Evolutionary conservation across 2,113 vertebrate species (phyloP).

Genomic region (Delphinus delphis): DNA sequence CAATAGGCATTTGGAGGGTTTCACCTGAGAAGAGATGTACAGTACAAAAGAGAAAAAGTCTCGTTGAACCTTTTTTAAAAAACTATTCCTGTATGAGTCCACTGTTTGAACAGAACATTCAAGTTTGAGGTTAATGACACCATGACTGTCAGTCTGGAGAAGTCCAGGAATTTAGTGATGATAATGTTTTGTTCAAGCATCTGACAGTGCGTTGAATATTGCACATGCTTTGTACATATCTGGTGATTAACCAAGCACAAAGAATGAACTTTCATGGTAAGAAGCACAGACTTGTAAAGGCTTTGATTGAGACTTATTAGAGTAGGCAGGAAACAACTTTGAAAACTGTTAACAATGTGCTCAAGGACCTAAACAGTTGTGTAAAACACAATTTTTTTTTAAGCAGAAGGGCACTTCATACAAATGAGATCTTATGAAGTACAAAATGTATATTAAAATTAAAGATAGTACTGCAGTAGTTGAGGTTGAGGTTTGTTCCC

Average conservation of each 20-base stretch:
- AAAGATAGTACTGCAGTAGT: background rate
- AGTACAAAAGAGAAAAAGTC: background rate
- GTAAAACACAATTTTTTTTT: background rate
- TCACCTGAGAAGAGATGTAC: background rate
- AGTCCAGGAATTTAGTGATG: background rate
- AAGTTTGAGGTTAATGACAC: background rate
- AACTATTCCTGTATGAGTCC: background rate
- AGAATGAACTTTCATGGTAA: background rate
- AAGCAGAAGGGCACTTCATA: background rate
- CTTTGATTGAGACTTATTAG: background rate
- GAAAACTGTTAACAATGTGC: background rate
- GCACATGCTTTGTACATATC: background rate
- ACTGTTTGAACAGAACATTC: background rate
- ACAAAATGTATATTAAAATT: background rate
- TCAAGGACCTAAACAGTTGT: too few species aligned
- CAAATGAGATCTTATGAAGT: background rate
- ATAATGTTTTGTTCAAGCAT: background rate
- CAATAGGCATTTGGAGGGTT: background rate
- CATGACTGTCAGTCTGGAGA: background rate
- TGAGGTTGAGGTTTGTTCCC: background rate
- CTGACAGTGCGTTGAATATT: background rate
- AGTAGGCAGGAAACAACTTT: background rate
- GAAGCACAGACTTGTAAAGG: background rate
- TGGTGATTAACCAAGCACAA: background rate
- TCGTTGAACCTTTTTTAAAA: background rate